Evolutionary conservation across 2,888 invertebrate genomes (phyloP).

Genomic region (Abrostola triplasia): DNA sequence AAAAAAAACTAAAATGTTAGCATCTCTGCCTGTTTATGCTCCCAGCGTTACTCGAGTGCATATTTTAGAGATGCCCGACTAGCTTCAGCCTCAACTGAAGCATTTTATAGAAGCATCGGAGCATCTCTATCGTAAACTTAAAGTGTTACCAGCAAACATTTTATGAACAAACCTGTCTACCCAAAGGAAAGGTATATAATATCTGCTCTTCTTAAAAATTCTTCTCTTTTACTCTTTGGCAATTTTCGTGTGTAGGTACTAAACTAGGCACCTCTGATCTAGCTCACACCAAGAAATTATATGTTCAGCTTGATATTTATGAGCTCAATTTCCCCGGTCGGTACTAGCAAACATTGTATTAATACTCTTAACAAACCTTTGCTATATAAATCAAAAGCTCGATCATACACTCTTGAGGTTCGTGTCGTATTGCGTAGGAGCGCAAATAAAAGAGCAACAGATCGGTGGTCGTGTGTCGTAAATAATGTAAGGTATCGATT

Average conservation of each 20-base stretch:
- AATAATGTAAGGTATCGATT: conserved; percentile 77
- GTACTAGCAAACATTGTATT: conserved; percentile 31
- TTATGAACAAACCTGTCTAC: neutral
- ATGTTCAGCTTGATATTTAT: conserved; percentile 16
- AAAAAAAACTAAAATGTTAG: conserved; percentile 4
- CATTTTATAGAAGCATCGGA: neutral
- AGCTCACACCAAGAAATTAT: neutral
- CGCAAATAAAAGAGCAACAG: conserved; percentile 72
- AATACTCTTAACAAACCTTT: conserved; percentile 21
- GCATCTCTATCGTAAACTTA: neutral
- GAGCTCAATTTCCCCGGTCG: conserved; percentile 13
- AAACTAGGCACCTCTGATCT: conserved; percentile 1
- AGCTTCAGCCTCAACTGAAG: neutral
- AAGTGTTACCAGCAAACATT: neutral
- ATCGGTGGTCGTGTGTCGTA: conserved; percentile 67
- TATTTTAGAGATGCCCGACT: conserved; percentile 2
- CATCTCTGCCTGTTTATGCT: conserved; percentile 1
- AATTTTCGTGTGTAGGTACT: neutral
- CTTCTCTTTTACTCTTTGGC: neutral
- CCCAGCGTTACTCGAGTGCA: conserved; percentile 2
- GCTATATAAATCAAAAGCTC: conserved; percentile 32
- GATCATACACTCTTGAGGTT: conserved; percentile 34
- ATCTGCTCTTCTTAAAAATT: too few relatives aligned
- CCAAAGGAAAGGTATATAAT: neutral
- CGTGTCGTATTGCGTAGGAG: conserved; percentile 63